Base-by-base conservation (phyloP, 2,113 vertebrate species). In the Symphodus melops region DNA sequence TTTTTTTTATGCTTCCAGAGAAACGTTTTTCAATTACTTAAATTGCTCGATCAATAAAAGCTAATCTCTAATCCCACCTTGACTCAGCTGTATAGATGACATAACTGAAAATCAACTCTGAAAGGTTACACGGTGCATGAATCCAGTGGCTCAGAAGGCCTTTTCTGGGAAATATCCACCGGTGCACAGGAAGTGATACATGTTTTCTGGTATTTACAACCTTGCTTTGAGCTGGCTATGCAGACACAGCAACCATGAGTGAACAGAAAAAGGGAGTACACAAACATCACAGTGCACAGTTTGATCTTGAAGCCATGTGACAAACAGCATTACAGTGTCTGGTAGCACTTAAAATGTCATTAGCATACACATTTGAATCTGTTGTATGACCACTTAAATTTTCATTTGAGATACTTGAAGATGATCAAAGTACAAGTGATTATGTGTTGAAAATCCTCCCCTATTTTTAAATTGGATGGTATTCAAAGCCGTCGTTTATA, bases 171-270 rank as follows among this genome's bases (percentile, higher is more conserved):
- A 79, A 77, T 73, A 69, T 57, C 56, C 64, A 56, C 57, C 33
- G 42, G 63, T 76, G 39, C 42, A 75, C 52, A 87, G 83, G 83
- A 90, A 74, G 74, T 83, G 77, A 82, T 64, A 8, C 81, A 83
- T 68, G 51, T 75, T 81, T 76, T 79, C 68, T 79, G 75, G 55
- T 48, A 66, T 68, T 19, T 44, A 71, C 51, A 70, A 60, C 62
- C 13, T 17, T 72, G 60, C 79, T 75, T 56, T 48, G 25, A 75
- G 23, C 57, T 9, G n/a, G 25, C 19, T 60, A 75, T 68, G 58
- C 42, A 83, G 20, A 58, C 79, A 25, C 65, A 75, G 52, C 28
- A 5, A 33, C 5, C 3, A 57, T 16, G 36, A 49, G 60, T 44
- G 62, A 12, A 73, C 61, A 61, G 20, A 66, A 21, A 62, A 37